A percentile compares a stretch with the other conserved stretches of the same genome.
Evolutionary conservation across 2,113 vertebrate genomes (phyloP).

Genomic region (Pterocles burchelli): DNA sequence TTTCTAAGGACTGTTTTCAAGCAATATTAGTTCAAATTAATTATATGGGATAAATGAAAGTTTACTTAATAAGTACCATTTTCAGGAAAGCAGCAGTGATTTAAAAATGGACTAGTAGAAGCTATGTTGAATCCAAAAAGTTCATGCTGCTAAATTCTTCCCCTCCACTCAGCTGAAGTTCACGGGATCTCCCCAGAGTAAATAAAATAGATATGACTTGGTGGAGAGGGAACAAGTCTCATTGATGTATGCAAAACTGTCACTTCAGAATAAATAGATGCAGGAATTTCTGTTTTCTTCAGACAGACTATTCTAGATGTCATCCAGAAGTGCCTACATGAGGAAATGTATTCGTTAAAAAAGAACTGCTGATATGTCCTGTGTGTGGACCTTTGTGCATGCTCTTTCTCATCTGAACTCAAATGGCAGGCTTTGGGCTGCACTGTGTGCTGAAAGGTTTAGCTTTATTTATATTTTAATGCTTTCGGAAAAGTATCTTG

Average conservation of each 20-base stretch:
- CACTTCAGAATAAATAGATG: not conserved
- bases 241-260: not conserved
- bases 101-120: not conserved
- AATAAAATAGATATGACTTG: not conserved
- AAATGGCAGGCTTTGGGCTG: not conserved
- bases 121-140: not conserved
- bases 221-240: not conserved
- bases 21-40: not conserved
- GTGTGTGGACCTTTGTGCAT: rapidly evolving
- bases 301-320: not conserved
- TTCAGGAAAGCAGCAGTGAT: not conserved
- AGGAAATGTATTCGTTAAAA: not conserved
- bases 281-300: not conserved
- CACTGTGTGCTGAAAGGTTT: not conserved
- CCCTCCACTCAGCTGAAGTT: not conserved
- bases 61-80: not conserved
- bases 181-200: not conserved
- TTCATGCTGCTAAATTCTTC: not conserved
- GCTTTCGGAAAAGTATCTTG: not conserved
- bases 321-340: not conserved
- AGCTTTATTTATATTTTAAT: not conserved
- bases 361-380: not conserved
- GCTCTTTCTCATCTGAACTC: not conserved
- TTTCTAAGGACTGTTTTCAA: not conserved
- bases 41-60: not conserved